Conservation (phyloP, 1,140 invertebrate species). For the Uloborus diversus region DNA sequence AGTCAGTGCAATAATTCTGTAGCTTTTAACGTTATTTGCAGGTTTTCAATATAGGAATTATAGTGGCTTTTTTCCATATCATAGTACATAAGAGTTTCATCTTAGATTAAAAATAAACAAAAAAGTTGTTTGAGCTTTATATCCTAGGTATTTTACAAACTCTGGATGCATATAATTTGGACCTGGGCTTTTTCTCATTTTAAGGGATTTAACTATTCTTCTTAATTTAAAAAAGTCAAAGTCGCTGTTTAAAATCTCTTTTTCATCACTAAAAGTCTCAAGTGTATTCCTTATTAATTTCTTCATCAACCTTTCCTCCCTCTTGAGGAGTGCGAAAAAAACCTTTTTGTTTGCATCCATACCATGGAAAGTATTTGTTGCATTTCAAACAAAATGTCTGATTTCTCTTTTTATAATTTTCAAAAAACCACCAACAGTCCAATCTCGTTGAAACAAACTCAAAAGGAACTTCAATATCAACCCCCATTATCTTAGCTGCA, state of each 20-base stretch:
- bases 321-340: no score
- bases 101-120: not conserved
- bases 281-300: not conserved
- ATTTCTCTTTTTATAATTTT: no score
- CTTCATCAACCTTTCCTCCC: not conserved
- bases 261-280: not conserved
- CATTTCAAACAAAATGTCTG: no score
- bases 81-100: not conserved
- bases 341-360: no score
- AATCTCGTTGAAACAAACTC: no score
- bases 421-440: no score
- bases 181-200: not conserved
- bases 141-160: not conserved
- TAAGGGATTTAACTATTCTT: no score
- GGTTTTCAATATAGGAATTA: not conserved
- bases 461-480: no score
- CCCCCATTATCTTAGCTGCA: no score
- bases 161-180: not conserved
- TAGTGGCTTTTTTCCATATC: not conserved
- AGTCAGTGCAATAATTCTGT: not conserved
- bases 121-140: not conserved
- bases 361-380: no score
- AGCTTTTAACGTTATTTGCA: slow-evolving; percentile 1
- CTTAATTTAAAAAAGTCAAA: not conserved
- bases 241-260: not conserved